A percentile compares a stretch with the other conserved stretches of the same genome.
Evolutionary conservation across 1,140 invertebrate species (phyloP).

Genomic region (Scylla paramamosain): DNA sequence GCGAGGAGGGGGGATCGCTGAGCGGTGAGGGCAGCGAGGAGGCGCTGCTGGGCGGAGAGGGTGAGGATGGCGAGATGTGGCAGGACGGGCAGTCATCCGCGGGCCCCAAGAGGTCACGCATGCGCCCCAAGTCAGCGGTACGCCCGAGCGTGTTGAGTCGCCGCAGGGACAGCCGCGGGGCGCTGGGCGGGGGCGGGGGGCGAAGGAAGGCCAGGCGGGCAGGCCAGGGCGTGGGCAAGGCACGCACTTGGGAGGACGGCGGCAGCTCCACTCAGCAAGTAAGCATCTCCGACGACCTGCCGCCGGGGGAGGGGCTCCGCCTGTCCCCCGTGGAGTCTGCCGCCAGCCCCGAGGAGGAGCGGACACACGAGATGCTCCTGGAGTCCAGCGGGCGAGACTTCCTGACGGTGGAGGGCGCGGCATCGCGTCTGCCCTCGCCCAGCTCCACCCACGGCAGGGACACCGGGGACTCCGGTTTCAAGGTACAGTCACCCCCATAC

Average conservation of each 20-base stretch:
- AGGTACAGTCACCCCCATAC: constrained; percentile 59
- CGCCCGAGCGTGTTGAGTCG: constrained; percentile 42
- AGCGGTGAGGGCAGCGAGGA: neutral
- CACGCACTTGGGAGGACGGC: neutral
- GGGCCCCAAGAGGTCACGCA: neutral
- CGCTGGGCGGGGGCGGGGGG: neutral
- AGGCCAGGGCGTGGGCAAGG: neutral
- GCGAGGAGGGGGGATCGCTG: neutral
- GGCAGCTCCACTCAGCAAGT: constrained; percentile 24
- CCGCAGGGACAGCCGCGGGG: neutral
- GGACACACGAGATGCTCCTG: constrained; percentile 69
- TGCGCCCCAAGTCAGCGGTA: constrained; percentile 55
- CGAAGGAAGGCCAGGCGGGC: neutral
- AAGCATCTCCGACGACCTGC: constrained; percentile 49
- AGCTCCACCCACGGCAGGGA: constrained; percentile 71
- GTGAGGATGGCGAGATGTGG: neutral
- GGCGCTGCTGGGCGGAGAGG: neutral
- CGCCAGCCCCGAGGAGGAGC: constrained; percentile 2
- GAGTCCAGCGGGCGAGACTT: constrained; percentile 67
- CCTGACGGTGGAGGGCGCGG: constrained; percentile 59
- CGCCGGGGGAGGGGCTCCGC: neutral
- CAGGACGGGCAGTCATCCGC: neutral
- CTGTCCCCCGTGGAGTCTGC: neutral
- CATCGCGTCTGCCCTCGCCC: constrained; percentile 58
- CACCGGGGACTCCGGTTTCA: constrained; percentile 73